Evolutionary conservation across 1,140 invertebrate genomes (phyloP).

Genomic region (Drosophila mauritiana): DNA sequence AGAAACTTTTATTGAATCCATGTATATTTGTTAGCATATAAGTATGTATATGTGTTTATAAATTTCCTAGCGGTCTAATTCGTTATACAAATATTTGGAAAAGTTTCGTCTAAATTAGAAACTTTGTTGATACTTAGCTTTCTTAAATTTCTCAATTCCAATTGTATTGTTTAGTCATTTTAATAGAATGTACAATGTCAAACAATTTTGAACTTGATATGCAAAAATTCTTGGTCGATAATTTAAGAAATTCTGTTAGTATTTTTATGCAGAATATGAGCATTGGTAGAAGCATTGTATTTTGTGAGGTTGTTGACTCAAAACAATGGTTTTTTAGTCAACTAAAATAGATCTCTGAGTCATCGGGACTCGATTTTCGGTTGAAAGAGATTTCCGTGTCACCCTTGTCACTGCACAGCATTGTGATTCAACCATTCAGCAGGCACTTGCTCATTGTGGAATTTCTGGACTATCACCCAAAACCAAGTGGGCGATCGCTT

Average conservation of each 20-base stretch:
- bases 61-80: too few relatives aligned
- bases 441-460: constrained; percentile 21
- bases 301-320: background rate
- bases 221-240: background rate
- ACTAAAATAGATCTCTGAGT: constrained; percentile 9
- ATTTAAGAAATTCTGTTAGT: background rate
- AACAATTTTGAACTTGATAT: background rate
- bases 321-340: background rate
- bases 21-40: background rate
- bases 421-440: constrained; percentile 19
- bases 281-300: too few relatives aligned
- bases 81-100: too few relatives aligned
- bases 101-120: too few relatives aligned
- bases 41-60: background rate
- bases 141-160: too few relatives aligned
- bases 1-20: background rate
- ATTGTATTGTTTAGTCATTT: background rate
- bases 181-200: background rate
- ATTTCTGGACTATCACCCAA: constrained; percentile 14
- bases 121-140: too few relatives aligned
- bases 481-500: constrained; percentile 25
- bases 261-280: background rate
- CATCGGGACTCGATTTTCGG: constrained; percentile 4
- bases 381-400: constrained; percentile 11
- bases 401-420: constrained; percentile 10